Evolutionary conservation across 2,888 invertebrate genomes (phyloP), one percentile per base, ranked within the genome.

Genomic region (Drosophila tanythrix): DNA sequence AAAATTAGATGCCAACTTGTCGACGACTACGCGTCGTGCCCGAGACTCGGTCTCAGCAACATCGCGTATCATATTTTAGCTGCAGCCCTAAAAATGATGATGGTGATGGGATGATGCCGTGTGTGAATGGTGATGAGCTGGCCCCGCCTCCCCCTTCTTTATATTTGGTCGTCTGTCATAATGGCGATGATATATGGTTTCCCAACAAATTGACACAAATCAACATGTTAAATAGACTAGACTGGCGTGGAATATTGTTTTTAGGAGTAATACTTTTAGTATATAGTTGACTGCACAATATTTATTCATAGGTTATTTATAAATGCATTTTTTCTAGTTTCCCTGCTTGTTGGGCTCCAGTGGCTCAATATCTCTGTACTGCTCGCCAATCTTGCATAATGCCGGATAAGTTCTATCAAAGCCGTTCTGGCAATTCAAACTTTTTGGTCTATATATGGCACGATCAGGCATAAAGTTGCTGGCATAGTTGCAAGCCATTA

Each of bases 1-100:
- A 86, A 86, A 86, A 86, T 86, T 86, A 88, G 85, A 86, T 82
- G 85, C 76, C 85, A 86, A 86, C 86, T 88, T 86, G 85, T 83
- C 86, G 83, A 70, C 69, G 83, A 71, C 67, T 75, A 62, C 69
- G 71, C 70, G 79, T 75, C 72, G 73, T 57, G 68, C 53, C 62
- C 53, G 50, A 27, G 70, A 64, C 63, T 55, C 64, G 55, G 65
- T 50, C 55, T 43, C 62, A 62, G 73, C 74, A 86, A 88, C 88
- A 85, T 80, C 78, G 76, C 73, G 87, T 86, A 88, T 88, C 85
- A 83, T 86, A 86, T 86, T 86, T 86, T 85, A 83, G 80, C 77
- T 56, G 50, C 68, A 87, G 80, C 66, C 72, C 65, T 56, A 70
- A 43, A 65, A 82, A 67, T 80, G 72, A 46, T 76, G 58, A 53